Evolutionary conservation across 2,888 invertebrate species (phyloP), one percentile per base, ranked within the genome.

Genomic region (Drosophila villosipedis): DNA sequence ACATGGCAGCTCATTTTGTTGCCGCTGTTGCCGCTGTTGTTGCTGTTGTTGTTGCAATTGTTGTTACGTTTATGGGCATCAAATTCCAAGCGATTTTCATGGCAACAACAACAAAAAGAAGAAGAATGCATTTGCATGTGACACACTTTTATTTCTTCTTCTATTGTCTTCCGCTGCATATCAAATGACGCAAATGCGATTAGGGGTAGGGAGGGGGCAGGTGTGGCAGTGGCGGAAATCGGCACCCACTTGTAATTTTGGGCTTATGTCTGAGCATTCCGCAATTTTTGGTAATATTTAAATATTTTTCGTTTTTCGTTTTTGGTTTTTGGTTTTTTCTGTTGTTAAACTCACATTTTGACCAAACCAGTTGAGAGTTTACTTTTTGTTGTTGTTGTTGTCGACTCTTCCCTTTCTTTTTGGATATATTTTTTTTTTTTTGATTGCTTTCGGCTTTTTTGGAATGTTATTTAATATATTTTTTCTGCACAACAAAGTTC

Each of bases 31-130:
- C 47, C 43, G 25, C 19, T 68, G 49, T 28, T 50, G 25, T 50
- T 52, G 33, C 47, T 47, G 22, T 53, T 61, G 33, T 57, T 68
- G 67, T 71, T 58, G 37, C 14, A 69, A 69, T 71, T 73, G 79
- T 83, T 76, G 82, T 79, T 76, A 72, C 79, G 82, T 75, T 81
- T 83, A 87, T 83, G 85, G 78, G 83, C 86, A 85, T 88, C 88
- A 73, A 78, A 87, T 85, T 81, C 81, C 81, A 75, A 75, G 60
- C 54, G 63, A 71, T 73, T 70, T 84, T 73, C 60, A 61, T 65
- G 52, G 69, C 39, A 39, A 76, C 69, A 62, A 58, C 16, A 16
- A 14, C 2, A 10, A 50, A 14, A 33, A 59, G 50, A 5, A 50
- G n/a, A 25, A 59, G 55, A 77, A 63, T 81, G 78, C 80, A 85